Evolutionary conservation across 2,888 invertebrate genomes (phyloP), one percentile per base, ranked within the genome.

Genomic region (Leucophenga montana): DNA sequence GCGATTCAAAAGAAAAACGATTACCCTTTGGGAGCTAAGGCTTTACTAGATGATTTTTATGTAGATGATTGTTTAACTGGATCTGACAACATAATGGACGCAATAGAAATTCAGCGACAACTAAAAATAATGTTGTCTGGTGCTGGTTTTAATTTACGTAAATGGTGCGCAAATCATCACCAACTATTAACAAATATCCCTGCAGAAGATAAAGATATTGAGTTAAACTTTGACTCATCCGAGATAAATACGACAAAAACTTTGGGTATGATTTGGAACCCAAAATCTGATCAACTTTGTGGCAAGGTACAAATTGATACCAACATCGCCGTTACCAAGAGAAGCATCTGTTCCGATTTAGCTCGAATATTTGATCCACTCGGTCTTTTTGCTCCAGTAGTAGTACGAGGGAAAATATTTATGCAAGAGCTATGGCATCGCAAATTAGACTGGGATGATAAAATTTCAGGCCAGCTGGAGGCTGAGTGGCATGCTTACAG

Each of bases 1-100:
- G 46, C 8, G 6, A 4, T 4, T 46, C 13, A 46, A n/a, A 46
- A n/a, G 46, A 46, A 46, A n/a, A 46, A 46, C n/a, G 4, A 27
- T 27, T 27, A 27, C 4, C 27, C 27, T 27, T 1, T 70, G 54
- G 22, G 64, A 67, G 9, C 20, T 22, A 18, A 39, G 27, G 27
- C 27, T 27, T 27, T 27, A 4, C 27, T 27, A 27, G 27, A 66
- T 13, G 71, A 66, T 22, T 71, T 69, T 44, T 71, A 71, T 46
- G 71, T 69, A 5, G 71, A 73, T 50, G 69, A 69, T 53, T 44
- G 70, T 22, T 71, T 71, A 33, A 67, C n/a, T 65, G 59, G 2
- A 18, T 31, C 27, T 66, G 69, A 18, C 64, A 69, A 27, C 69
- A 48, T 4, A 14, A 14, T n/a, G 56, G 57, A n/a, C 27, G 27